Evolutionary conservation across 2,888 invertebrate species (phyloP).

Genomic region (Kuschelorhynchus macadamiae): DNA sequence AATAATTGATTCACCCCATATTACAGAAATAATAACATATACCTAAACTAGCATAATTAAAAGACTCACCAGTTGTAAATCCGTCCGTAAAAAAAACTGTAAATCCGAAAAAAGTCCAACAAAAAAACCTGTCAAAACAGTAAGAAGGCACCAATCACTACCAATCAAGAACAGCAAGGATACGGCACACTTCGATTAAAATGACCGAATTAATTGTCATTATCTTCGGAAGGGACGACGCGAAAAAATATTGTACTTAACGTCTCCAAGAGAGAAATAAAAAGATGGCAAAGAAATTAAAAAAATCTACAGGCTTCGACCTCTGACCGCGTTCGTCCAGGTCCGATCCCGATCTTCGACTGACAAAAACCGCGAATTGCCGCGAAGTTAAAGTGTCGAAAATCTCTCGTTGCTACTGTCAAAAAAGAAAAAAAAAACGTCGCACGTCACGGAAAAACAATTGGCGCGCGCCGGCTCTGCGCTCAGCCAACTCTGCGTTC

Average conservation of each 20-base stretch:
- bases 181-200: neutral
- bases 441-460: slow-evolving; percentile 20
- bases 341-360: slow-evolving; percentile 16
- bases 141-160: slow-evolving; percentile 4
- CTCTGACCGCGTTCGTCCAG: slow-evolving; percentile 18
- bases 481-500: slow-evolving; percentile 32
- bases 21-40: too few species aligned
- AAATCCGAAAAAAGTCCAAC: slow-evolving; percentile 24
- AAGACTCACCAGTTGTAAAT: too few species aligned
- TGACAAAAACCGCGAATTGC: slow-evolving; percentile 22
- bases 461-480: slow-evolving; percentile 37
- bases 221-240: too few species aligned
- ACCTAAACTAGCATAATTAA: too few species aligned
- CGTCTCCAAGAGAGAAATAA: too few species aligned
- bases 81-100: neutral
- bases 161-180: neutral
- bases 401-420: slow-evolving; percentile 18
- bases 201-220: too few species aligned
- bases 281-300: neutral
- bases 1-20: too few species aligned
- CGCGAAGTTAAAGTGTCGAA: slow-evolving; percentile 21
- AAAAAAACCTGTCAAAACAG: slow-evolving; percentile 8
- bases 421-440: slow-evolving; percentile 23
- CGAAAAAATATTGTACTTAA: neutral
- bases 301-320: neutral